Evolutionary conservation across 2,113 vertebrate species (phyloP), one percentile per base, ranked within the genome.

Genomic region (Donacobius atricapilla): DNA sequence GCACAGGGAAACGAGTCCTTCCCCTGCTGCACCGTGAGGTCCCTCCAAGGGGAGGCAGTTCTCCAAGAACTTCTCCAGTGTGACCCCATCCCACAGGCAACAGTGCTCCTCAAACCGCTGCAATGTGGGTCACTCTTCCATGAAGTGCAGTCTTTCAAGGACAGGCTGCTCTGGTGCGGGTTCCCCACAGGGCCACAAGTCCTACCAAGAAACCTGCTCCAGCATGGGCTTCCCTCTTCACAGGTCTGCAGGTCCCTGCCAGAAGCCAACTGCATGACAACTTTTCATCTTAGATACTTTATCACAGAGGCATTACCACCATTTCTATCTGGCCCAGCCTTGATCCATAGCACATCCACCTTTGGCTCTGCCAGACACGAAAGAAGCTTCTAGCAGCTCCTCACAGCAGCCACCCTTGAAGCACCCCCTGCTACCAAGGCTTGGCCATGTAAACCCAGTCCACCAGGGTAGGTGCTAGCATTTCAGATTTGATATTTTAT

Each of bases 361-460:
- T 68, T 37, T 22, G 27, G 44, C 18, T 60, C 54, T 60, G 45
- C 33, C 2, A 2, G 53, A 44, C 27, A 42, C 24, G 6, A 27
- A 27, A 58, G 21, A 77, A 60, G 33, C 14, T 50, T 60, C 37
- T 18, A 44, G 33, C 18, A 60, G 14, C 10, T 44, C 60, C 33
- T 28, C 33, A 69, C 11, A 19, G 18, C 45, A 44, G 33, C 27
- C 45, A 60, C 6, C 14, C 39, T 44, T 37, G 37, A 19, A 51
- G 14, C 27, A 37, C 2, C 6, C 31, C 4, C 14, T 0, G 0
- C 11, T 51, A 68, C 6, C 12, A 60, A 60, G 27, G 27, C 45
- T 44, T 78, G 18, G 39, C 33, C 22, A 44, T 23, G 6, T 14
- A 86, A 68, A 68, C 17, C 31, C 11, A 53, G 21, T 69, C 15